Evolutionary conservation across 2,797 vertebrate genomes (phyloP).

Genomic region (Thunnus albacares): DNA sequence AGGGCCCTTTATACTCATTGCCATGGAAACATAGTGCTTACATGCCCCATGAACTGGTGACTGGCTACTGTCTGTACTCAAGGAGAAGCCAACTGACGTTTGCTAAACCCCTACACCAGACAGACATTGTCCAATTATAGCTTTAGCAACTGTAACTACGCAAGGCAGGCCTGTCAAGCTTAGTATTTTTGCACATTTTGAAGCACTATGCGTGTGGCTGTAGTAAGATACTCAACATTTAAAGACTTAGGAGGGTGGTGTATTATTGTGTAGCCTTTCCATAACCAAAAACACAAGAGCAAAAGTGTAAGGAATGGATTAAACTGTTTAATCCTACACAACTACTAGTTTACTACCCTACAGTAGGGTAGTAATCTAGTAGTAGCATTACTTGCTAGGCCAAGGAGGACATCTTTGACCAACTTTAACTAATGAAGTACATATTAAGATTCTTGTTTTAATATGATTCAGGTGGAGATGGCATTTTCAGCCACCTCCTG

Average conservation of each 20-base stretch:
- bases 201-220: not conserved
- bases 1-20: slow-evolving; percentile 3
- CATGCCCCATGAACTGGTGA: not conserved
- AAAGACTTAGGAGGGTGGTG: not conserved
- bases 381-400: not conserved
- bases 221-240: not conserved
- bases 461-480: not conserved
- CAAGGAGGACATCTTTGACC: not conserved
- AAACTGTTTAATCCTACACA: not conserved
- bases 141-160: not conserved
- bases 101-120: not conserved
- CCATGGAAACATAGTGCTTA: slow-evolving; percentile 23
- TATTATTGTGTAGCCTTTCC: not conserved
- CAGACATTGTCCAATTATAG: not conserved
- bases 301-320: not conserved
- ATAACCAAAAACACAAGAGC: not conserved
- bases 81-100: not conserved
- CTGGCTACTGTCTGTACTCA: slow-evolving; percentile 7
- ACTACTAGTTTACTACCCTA: not conserved
- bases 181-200: not conserved
- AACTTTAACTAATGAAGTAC: not conserved
- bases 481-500: not conserved
- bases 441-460: not conserved
- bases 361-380: not conserved
- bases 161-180: not conserved